These are phyloP conservation scores for Poecilia latipinna DNA, from an alignment of 2,113 vertebrate species.

Conservation along the genomic window DNA sequence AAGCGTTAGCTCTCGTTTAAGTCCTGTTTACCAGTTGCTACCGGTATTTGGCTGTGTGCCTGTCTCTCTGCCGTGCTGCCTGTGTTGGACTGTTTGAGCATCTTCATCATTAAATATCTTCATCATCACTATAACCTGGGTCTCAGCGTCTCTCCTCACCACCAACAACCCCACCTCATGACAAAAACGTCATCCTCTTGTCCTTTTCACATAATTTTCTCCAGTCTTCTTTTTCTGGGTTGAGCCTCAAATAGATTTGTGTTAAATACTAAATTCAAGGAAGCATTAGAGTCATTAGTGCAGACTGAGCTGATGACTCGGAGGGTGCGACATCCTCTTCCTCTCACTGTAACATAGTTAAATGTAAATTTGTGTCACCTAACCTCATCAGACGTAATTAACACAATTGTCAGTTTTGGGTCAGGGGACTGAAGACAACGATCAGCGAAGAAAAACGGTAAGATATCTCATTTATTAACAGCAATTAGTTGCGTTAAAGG, in stretches of 20 bases:
- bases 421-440: slow-evolving; percentile 54
- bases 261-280: slow-evolving; percentile 67
- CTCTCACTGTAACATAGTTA: slow-evolving; percentile 74
- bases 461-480: slow-evolving; percentile 63
- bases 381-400: slow-evolving; percentile 81
- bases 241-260: slow-evolving; percentile 44
- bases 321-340: slow-evolving; percentile 60
- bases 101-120: no score
- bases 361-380: slow-evolving; percentile 73
- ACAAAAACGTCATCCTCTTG: neutral
- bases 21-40: no score
- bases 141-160: no score
- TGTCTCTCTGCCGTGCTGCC: no score
- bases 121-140: no score
- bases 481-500: slow-evolving; percentile 57
- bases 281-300: slow-evolving; percentile 74
- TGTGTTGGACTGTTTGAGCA: no score
- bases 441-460: slow-evolving; percentile 43
- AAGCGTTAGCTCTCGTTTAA: no score
- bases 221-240: slow-evolving; percentile 13
- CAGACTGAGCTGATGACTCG: slow-evolving; percentile 74
- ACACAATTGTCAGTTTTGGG: slow-evolving; percentile 76
- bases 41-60: no score
- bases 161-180: no score
- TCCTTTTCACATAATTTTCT: slow-evolving; percentile 3